Evolutionary conservation across 2,888 invertebrate genomes (phyloP).

Genomic region (Drosophila pseudotalamancana): DNA sequence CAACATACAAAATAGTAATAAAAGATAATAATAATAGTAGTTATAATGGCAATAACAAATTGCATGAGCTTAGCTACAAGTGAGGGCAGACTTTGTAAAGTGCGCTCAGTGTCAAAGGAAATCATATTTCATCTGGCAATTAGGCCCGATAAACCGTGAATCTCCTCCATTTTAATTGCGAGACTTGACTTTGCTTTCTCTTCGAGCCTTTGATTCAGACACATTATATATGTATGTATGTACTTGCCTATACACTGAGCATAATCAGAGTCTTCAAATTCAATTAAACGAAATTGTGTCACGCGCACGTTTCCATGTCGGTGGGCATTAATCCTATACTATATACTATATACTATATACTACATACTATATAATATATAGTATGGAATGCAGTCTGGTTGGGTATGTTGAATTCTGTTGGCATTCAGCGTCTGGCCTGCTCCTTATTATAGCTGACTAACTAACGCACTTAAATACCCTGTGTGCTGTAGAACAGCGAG

Average conservation of each 20-base stretch:
- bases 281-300: conserved; percentile 73
- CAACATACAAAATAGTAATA: conserved; percentile 26
- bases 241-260: conserved; percentile 4
- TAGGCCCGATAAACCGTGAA: conserved; percentile 50
- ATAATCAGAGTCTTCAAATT: conserved; percentile 60
- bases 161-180: conserved; percentile 29
- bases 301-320: conserved; percentile 49
- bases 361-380: neutral
- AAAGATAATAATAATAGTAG: conserved; percentile 26
- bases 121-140: conserved; percentile 77
- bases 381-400: no score
- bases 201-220: neutral
- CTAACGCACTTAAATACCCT: no score
- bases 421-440: no score
- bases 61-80: conserved; percentile 24
- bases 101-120: conserved; percentile 81
- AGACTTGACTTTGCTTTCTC: conserved; percentile 1
- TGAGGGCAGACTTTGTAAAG: conserved; percentile 30
- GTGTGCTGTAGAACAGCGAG: no score
- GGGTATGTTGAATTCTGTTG: no score
- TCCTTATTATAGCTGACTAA: no score
- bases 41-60: conserved; percentile 37
- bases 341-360: neutral
- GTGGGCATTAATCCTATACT: conserved; percentile 1
- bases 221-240: neutral